These are phyloP conservation scores for Caenorhabditis panamensis DNA, from an alignment of 2,888 invertebrate species.

Conservation along the genomic window DNA sequence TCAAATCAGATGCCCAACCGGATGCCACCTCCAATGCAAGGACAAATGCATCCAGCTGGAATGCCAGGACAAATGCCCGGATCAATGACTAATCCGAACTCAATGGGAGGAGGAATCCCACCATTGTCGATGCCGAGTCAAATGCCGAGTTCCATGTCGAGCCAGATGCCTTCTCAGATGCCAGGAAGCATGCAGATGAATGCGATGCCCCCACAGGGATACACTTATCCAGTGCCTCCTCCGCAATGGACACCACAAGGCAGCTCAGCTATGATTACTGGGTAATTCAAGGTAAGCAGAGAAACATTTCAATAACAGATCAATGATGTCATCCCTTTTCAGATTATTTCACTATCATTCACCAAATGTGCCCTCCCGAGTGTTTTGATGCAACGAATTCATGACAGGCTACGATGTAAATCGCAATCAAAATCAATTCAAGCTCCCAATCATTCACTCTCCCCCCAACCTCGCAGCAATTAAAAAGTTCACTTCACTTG, in stretches of 20 bases:
- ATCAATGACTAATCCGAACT: conserved; percentile 28
- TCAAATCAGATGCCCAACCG: conserved; percentile 44
- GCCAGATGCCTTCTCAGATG: conserved; percentile 46
- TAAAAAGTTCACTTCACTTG: conserved; percentile 52
- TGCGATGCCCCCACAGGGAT: conserved; percentile 50
- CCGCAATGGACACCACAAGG: conserved; percentile 62
- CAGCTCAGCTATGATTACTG: conserved; percentile 70
- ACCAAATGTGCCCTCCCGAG: conserved; percentile 34
- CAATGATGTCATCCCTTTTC: conserved; percentile 5
- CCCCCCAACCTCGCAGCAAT: conserved; percentile 29
- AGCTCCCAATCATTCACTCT: not conserved
- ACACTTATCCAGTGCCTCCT: conserved; percentile 46
- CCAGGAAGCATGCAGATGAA: conserved; percentile 45
- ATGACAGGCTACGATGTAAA: conserved; percentile 49
- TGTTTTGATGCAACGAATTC: conserved; percentile 57
- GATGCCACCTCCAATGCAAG: conserved; percentile 51
- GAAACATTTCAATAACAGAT: not conserved
- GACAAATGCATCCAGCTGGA: conserved; percentile 41
- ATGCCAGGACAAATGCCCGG: conserved; percentile 50
- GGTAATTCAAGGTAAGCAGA: conserved; percentile 37
- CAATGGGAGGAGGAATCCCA: conserved; percentile 39
- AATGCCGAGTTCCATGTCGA: conserved; percentile 43
- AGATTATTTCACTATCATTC: conserved; percentile 11
- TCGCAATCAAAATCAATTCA: conserved; percentile 5
- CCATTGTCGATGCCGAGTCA: conserved; percentile 51